Evolutionary conservation across 2,113 vertebrate genomes (phyloP).

Genomic region (Mugil cephalus): DNA sequence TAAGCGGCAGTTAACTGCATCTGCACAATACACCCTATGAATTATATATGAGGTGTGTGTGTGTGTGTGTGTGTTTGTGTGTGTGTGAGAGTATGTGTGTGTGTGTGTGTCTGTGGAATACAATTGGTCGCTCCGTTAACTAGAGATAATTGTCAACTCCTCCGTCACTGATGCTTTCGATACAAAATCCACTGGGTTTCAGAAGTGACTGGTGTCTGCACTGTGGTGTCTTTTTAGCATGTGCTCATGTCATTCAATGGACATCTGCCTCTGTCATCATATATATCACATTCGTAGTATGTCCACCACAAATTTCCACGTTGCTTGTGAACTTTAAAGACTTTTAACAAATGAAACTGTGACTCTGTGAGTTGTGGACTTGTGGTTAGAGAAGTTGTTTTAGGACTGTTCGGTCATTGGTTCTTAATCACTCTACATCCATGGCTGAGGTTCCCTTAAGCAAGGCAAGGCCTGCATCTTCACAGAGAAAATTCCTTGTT

Average conservation of each 20-base stretch:
- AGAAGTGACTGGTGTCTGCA: slow-evolving; percentile 23
- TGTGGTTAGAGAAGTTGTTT: too few relatives aligned
- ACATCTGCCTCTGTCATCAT: neutral
- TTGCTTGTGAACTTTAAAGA: too few relatives aligned
- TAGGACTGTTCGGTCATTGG: too few relatives aligned
- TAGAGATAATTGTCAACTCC: slow-evolving; percentile 58
- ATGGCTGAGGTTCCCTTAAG: too few relatives aligned
- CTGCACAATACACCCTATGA: slow-evolving; percentile 90
- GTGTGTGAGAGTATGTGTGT: slow-evolving; percentile 34
- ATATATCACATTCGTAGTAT: too few relatives aligned
- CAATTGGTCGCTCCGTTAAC: slow-evolving; percentile 58
- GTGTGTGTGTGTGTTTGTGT: slow-evolving; percentile 14
- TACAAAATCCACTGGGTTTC: slow-evolving; percentile 51
- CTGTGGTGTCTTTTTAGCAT: neutral
- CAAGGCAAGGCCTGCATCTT: too few relatives aligned
- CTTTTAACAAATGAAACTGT: too few relatives aligned
- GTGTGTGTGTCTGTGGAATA: slow-evolving; percentile 25
- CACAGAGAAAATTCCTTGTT: too few relatives aligned
- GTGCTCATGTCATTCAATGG: neutral
- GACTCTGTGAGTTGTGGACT: too few relatives aligned
- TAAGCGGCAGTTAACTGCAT: slow-evolving; percentile 94
- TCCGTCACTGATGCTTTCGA: slow-evolving; percentile 58
- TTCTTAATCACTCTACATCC: too few relatives aligned
- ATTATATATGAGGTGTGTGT: slow-evolving; percentile 92
- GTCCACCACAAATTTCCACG: too few relatives aligned